Evolutionary conservation across 2,888 invertebrate species (phyloP), one percentile per base, ranked within the genome.

Genomic region (Mellilla xanthometata): DNA sequence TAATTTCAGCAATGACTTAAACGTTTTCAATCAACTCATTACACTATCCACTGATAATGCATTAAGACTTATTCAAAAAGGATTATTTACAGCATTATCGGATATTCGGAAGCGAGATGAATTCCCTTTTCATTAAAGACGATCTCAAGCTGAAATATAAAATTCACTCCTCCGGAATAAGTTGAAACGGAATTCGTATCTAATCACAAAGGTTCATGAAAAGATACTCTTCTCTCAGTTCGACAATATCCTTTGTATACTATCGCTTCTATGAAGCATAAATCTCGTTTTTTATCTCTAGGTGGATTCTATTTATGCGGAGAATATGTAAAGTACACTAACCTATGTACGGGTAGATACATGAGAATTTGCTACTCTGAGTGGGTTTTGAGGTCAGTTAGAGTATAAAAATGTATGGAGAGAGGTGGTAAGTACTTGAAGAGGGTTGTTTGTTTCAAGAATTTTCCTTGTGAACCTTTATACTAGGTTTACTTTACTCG

Each of bases 11-110:
- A 61, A 57, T 42, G 59, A 64, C 53, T 61, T 52, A 49, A 65
- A 65, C 67, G 58, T 65, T 70, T 66, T 56, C 56, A 53, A 63
- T 62, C 58, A 64, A 64, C 62, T 70, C 64, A 57, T 69, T 69
- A 67, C 59, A 53, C 58, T 56, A 55, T 46, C 58, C 41, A 50
- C 58, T 53, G 60, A 65, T 66, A 59, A 68, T 65, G 56, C 59
- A 50, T 60, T 61, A 52, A 56, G 51, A 57, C 56, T 56, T 46
- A 61, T 54, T 56, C 47, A 42, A 58, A 56, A 48, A 44, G 43
- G 44, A 51, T 51, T 52, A 54, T 52, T 42, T 48, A 35, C 44
- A 40, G 28, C 28, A 49, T 53, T 49, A 42, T 33, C 4, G 32
- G 22, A 38, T 19, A 11, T 8, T 31, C 2, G 15, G 10, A 5